Evolutionary conservation across 2,113 vertebrate species (phyloP).

Genomic region (Ornithorhynchus anatinus): DNA sequence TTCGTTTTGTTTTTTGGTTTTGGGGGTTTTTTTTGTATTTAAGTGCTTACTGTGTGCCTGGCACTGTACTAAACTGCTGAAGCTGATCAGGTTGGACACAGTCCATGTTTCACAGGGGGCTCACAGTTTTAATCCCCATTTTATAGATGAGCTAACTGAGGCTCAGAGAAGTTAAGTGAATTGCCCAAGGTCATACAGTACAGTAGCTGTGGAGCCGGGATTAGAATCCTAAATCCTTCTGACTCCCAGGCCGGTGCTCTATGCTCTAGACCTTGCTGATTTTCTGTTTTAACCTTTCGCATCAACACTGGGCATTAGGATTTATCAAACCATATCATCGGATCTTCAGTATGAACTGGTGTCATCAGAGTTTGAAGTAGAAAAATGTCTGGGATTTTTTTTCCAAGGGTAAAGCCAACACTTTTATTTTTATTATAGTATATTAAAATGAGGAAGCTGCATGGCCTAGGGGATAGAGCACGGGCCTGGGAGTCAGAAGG

Average conservation of each 20-base stretch:
- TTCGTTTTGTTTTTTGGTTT: too few relatives aligned
- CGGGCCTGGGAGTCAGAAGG: too few relatives aligned
- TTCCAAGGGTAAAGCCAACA: background rate
- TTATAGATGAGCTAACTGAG: background rate
- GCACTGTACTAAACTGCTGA: background rate
- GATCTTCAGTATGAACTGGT: background rate
- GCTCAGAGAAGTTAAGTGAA: background rate
- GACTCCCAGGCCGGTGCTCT: background rate
- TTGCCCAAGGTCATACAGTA: background rate
- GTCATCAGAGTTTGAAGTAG: background rate
- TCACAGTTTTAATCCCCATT: background rate
- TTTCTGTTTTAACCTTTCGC: too few relatives aligned
- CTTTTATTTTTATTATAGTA: background rate
- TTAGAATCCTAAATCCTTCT: background rate
- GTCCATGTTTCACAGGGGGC: background rate
- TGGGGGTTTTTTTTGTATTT: too few relatives aligned
- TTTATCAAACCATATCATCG: slow-evolving; percentile 1
- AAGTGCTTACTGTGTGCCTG: background rate
- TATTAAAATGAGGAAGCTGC: too few relatives aligned
- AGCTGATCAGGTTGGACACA: background rate
- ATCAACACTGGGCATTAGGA: too few relatives aligned
- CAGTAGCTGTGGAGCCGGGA: background rate
- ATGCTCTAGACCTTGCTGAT: background rate
- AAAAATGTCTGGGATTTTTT: background rate
- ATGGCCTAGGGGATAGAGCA: too few relatives aligned